Conservation (phyloP, 2,797 vertebrate species). For the Sebastes iracundus region DNA sequence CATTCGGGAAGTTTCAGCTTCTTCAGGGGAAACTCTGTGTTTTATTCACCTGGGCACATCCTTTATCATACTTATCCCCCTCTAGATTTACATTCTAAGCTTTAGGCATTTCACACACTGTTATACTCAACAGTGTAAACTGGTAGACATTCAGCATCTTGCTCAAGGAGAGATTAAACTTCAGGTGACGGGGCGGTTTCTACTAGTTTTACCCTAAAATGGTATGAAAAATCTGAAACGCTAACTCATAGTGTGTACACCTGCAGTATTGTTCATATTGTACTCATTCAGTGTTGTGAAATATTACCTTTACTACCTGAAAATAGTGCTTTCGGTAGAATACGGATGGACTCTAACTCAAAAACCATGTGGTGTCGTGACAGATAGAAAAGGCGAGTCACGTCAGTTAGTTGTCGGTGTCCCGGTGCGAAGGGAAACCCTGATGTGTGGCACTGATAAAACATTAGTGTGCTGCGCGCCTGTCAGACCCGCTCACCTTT, state of each 20-base stretch:
- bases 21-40: conserved; percentile 23
- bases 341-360: conserved; percentile 25
- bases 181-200: background rate
- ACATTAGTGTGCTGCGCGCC: conserved; percentile 57
- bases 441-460: conserved; percentile 66
- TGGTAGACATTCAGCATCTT: background rate
- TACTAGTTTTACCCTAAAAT: background rate
- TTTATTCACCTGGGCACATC: conserved; percentile 42
- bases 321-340: background rate
- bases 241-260: background rate
- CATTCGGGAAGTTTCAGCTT: conserved; percentile 31
- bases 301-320: background rate
- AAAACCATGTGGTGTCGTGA: conserved; percentile 22
- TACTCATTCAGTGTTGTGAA: background rate
- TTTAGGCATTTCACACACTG: conserved; percentile 30
- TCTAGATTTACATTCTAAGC: conserved; percentile 35
- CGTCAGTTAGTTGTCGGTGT: conserved; percentile 53
- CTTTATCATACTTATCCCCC: conserved; percentile 16
- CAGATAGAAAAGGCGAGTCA: conserved; percentile 41
- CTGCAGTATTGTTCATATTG: background rate
- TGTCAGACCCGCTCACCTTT: conserved; percentile 64
- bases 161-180: background rate
- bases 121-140: background rate
- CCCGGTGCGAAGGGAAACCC: conserved; percentile 48
- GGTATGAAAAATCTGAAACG: too few species aligned